Conservation (phyloP, 1,140 invertebrate species). For the Proctacanthus coquilletti region DNA sequence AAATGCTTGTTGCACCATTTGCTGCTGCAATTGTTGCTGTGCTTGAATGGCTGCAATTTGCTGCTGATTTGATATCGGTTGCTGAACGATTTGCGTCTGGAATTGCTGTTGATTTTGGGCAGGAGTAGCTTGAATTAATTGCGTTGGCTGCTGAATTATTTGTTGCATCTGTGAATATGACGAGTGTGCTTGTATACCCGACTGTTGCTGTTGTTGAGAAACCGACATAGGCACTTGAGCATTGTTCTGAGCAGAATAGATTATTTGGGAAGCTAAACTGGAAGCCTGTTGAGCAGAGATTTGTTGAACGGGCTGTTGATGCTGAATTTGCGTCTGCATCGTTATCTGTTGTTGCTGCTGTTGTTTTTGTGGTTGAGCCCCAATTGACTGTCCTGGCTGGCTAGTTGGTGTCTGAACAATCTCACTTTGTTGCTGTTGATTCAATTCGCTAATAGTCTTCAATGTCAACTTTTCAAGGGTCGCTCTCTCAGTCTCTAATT, state of each 20-base stretch:
- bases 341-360: background rate
- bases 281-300: too few species aligned
- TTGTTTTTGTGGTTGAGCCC: conserved; percentile 31
- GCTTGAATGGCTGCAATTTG: conserved; percentile 5
- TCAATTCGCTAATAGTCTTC: conserved; percentile 40
- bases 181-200: too few species aligned
- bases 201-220: too few species aligned
- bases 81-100: too few species aligned
- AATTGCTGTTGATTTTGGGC: conserved; percentile 29
- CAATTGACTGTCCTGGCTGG: conserved; percentile 34
- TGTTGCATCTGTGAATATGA: too few species aligned
- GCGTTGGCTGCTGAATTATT: too few species aligned
- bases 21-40: conserved; percentile 17
- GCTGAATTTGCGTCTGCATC: background rate
- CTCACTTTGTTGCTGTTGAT: conserved; percentile 37
- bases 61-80: too few species aligned
- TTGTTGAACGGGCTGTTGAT: background rate
- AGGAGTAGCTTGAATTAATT: too few species aligned
- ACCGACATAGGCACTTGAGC: too few species aligned
- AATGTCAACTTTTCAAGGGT: conserved; percentile 31
- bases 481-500: conserved; percentile 27
- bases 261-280: too few species aligned
- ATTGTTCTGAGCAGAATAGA: too few species aligned
- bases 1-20: conserved; percentile 25
- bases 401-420: too few species aligned